phyloP scores from a whole-genome alignment of 2,888 invertebrate species.

The Pterobdella sp. region DNA sequence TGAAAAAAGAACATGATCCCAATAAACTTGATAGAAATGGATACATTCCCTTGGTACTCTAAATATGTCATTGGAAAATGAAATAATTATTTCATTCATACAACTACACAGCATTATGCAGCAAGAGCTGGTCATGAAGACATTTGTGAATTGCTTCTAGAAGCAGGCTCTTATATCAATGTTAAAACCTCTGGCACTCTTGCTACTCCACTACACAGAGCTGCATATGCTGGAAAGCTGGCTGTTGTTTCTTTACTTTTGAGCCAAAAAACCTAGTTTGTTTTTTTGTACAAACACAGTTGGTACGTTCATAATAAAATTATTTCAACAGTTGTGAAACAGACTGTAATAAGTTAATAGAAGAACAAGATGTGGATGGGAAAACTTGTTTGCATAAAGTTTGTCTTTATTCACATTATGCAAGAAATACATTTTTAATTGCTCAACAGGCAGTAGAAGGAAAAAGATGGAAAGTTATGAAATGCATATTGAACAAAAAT shows the following conservation, averaged over 20 bases:
- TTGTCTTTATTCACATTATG: neutral
- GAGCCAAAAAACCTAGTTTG: neutral
- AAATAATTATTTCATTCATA: neutral
- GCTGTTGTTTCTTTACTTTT: constrained; percentile 62
- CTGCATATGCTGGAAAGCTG: constrained; percentile 63
- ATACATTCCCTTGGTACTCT: constrained; percentile 65
- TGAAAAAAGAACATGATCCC: constrained; percentile 57
- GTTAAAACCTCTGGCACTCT: constrained; percentile 66
- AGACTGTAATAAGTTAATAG: neutral
- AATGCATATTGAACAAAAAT: neutral
- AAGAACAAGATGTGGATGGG: constrained; percentile 19
- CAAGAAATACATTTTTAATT: neutral
- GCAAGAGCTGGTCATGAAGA: constrained; percentile 68
- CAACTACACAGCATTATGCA: constrained; percentile 65
- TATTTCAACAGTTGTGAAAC: neutral
- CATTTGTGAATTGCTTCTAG: constrained; percentile 64
- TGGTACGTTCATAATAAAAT: neutral
- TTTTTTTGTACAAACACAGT: neutral
- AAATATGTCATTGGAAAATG: neutral
- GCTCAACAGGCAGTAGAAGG: constrained; percentile 16
- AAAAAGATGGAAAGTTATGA: neutral
- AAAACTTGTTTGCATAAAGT: constrained; percentile 27
- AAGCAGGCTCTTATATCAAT: constrained; percentile 66
- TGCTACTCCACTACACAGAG: constrained; percentile 75
- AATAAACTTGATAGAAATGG: constrained; percentile 67